Base-by-base conservation (phyloP, 1,140 invertebrate species). In the Wasmannia auropunctata region DNA sequence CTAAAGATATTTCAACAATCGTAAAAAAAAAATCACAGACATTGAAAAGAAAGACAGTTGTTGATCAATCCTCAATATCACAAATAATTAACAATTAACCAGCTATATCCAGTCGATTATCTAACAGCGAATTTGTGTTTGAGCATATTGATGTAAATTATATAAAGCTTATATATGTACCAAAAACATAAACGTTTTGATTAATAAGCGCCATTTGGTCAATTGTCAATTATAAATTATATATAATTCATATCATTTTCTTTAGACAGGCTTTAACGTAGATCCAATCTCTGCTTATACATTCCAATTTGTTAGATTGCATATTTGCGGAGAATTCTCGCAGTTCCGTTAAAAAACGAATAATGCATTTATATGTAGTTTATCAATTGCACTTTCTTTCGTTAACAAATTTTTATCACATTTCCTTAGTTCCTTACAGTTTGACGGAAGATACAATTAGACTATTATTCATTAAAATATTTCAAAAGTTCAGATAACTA, bases 371-470 rank as follows among this genome's bases (percentile, higher is more conserved):
- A 63, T 49, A 76, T 76, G 63, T 63, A 62, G 10, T n/a, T 16
- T 43, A 43, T 77, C 58, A 31, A 63, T 46, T 43, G 22, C 28
- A 63, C 49, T 77, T 46, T 77, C 16, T 43, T 63, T 77, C 37
- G 16, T 63, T 63, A 19, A 62, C 37, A 43, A 77, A 62, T 43
- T 77, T 40, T 49, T 74, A 74, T 54, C 54, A 58, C 51, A 40
- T 43, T 60, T 16, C 16, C 37, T 34, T 74, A 74, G 25, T 60
- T 60, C 2, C 11, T 5, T 58, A 43, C 19, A 25, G 3, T 40
- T 60, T 25, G 58, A 58, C 22, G 16, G 10, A 25, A 58, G 22
- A n/a, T 76, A 14, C 10, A 76, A 75, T 19, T 16, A 3, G 6
- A 37, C 5, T 28, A 40, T 60, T 25, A 14, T 16, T n/a, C n/a